Base-by-base conservation (phyloP, 1,140 invertebrate genomes). In the Drosophila sp. region DNA sequence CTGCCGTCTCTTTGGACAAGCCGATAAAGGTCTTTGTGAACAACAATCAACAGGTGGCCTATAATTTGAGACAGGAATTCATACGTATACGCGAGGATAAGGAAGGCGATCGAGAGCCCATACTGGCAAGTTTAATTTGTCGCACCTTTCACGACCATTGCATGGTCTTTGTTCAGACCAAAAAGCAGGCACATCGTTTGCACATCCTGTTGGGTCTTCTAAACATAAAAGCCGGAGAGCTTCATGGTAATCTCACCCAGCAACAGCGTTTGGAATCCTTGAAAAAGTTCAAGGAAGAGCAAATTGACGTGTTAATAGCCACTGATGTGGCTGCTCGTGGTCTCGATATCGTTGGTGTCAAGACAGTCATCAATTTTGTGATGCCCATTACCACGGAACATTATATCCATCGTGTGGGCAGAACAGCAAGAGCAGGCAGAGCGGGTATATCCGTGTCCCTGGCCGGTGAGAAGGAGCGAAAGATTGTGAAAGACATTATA, bases 261-360 rank as follows among this genome's bases (percentile, higher is more conserved):
- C 95, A 97, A 0, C 96, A 99, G 91, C 95, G 98, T 79, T 93
- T 99, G 68, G 97, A 98, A 76, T 95, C 97, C 32, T 93, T 99
- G n/a, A 95, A 96, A 75, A 95, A 95, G 79, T 99, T 99, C 90
- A 97, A 97, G 92, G 95, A 98, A 8, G 96, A 97, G 82, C 94
- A 96, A 90, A 95, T 98, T 33, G 98, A 99, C 93, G 95, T 99
- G 4, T 93, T 99, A 17, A 95, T 99, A 58, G 98, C 98, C 0
- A 99, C 98, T 3, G 98, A 99, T 93, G 96, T 99, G 27, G 98
- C 98, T 5, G 98, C 98, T 30, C 94, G 98, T 92, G 98, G 98
- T 92, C 93, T 99, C 30, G 98, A 99, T 93, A 99, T 99, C 80
- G 95, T 96, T 55, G 98, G 97, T 5, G 98, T 99, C 0, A 97